Conservation (phyloP, 2,888 invertebrate species). For the Ethmia dodecea region DNA sequence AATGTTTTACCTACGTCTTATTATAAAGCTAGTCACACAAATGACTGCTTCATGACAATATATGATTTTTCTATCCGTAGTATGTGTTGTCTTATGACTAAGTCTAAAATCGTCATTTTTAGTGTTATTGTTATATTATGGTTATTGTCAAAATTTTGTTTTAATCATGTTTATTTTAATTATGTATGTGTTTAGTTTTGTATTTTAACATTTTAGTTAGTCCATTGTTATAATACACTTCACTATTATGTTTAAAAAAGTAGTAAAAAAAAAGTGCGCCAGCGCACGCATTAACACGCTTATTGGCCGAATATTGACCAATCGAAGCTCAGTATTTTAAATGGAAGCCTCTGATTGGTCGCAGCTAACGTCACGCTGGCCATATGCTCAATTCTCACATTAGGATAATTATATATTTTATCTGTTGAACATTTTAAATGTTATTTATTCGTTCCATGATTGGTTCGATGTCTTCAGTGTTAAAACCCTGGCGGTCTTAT, state of each 20-base stretch:
- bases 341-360: constrained; percentile 13
- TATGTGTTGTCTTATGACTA: constrained; percentile 12
- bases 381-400: constrained; percentile 28
- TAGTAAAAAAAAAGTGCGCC: constrained; percentile 5
- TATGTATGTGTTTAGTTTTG: constrained; percentile 11
- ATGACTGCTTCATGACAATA: constrained; percentile 29
- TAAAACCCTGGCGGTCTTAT: too few species aligned
- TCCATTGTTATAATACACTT: constrained; percentile 6
- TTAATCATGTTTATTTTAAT: constrained; percentile 4
- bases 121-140: constrained; percentile 21
- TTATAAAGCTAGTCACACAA: constrained; percentile 23
- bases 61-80: constrained; percentile 19
- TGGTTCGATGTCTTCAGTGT: too few species aligned
- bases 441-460: constrained; percentile 8
- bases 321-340: constrained; percentile 1
- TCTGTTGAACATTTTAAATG: constrained; percentile 8
- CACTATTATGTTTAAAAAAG: constrained; percentile 6
- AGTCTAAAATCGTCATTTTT: neutral
- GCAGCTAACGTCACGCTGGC: constrained; percentile 19
- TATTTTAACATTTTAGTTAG: neutral
- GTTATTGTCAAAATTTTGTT: constrained; percentile 11
- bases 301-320: constrained; percentile 11
- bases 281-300: constrained; percentile 17
- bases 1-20: neutral
- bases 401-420: constrained; percentile 13